Evolutionary conservation across 1,140 invertebrate genomes (phyloP).

Genomic region (Eriocheir sinensis): DNA sequence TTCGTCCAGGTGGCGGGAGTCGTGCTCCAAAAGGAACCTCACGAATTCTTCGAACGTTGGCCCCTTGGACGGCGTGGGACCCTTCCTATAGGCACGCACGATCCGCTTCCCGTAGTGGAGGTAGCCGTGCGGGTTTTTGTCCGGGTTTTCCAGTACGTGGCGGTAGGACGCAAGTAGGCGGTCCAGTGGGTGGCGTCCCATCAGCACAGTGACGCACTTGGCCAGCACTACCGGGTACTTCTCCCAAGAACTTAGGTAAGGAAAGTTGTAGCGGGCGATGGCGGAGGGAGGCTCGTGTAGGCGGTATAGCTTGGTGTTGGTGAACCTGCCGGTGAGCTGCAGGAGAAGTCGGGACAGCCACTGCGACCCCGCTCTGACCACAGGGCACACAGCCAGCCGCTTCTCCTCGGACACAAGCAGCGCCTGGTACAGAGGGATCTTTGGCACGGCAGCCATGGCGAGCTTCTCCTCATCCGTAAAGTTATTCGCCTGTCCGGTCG

Average conservation of each 20-base stretch:
- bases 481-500: neutral
- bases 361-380: slow-evolving; percentile 65
- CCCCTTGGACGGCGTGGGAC: slow-evolving; percentile 42
- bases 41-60: slow-evolving; percentile 76
- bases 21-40: slow-evolving; percentile 65
- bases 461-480: neutral
- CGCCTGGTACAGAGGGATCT: slow-evolving; percentile 70
- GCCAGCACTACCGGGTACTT: slow-evolving; percentile 68
- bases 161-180: slow-evolving; percentile 73
- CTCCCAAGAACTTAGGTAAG: slow-evolving; percentile 76
- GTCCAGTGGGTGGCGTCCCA: slow-evolving; percentile 76
- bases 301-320: slow-evolving; percentile 38
- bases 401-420: slow-evolving; percentile 71
- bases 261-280: slow-evolving; percentile 66
- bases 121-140: slow-evolving; percentile 72
- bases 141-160: slow-evolving; percentile 68
- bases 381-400: slow-evolving; percentile 68
- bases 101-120: slow-evolving; percentile 73
- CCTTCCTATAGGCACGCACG: slow-evolving; percentile 69
- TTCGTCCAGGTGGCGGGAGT: slow-evolving; percentile 68
- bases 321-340: slow-evolving; percentile 63
- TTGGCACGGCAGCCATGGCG: slow-evolving; percentile 43
- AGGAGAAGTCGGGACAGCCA: slow-evolving; percentile 73
- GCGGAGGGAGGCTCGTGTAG: slow-evolving; percentile 69
- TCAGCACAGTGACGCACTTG: slow-evolving; percentile 64